Percentiles rank a stretch among this genome's conserved stretches.
Evolutionary conservation across 2,113 vertebrate species (phyloP).

Genomic region (Heterocephalus glaber): DNA sequence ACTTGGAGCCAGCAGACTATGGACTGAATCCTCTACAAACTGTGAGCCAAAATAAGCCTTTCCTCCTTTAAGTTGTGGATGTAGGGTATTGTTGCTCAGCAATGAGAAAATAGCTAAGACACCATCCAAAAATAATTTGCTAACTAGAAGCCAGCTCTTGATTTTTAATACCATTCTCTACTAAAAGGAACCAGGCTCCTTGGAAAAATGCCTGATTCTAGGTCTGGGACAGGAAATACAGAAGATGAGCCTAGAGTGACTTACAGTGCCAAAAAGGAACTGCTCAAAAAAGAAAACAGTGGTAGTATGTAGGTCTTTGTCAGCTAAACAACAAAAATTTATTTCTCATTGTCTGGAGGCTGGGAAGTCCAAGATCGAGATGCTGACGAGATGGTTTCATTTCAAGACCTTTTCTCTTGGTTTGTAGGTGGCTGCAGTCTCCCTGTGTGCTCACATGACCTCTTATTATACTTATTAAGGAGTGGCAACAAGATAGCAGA

Average conservation of each 20-base stretch:
- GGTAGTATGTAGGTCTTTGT: background rate
- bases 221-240: background rate
- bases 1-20: background rate
- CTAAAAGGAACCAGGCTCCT: background rate
- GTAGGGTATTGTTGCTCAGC: background rate
- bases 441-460: background rate
- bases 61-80: background rate
- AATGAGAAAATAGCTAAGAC: background rate
- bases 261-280: background rate
- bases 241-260: background rate
- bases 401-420: background rate
- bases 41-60: background rate
- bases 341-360: background rate
- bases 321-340: background rate
- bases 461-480: background rate
- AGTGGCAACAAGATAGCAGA: background rate
- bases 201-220: background rate
- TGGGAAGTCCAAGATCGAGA: background rate
- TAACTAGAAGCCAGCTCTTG: background rate
- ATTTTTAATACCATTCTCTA: background rate
- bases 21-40: background rate
- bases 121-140: background rate
- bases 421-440: background rate
- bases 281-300: background rate
- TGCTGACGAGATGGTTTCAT: background rate